Conservation (phyloP, 2,888 invertebrate species). For the Drosophila merina region DNA sequence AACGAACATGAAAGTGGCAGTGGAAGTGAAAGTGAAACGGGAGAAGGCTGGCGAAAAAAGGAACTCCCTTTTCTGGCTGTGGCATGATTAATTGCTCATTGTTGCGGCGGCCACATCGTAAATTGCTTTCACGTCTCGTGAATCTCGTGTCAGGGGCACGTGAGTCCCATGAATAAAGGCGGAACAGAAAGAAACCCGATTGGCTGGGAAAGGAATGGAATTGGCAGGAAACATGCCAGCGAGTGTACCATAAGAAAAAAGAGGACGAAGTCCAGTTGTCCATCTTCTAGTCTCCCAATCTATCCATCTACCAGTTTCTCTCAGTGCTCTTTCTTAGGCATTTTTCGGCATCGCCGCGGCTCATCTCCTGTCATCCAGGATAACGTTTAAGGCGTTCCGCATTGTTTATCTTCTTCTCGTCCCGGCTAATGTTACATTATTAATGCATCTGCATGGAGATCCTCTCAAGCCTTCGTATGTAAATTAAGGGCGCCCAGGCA, state of each 20-base stretch:
- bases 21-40: slow-evolving; percentile 35
- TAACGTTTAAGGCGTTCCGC: slow-evolving; percentile 42
- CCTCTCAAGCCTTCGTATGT: slow-evolving; percentile 33
- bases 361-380: slow-evolving; percentile 38
- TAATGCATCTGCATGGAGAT: slow-evolving; percentile 64
- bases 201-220: slow-evolving; percentile 2
- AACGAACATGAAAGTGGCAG: not conserved
- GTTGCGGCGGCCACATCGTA: slow-evolving; percentile 65
- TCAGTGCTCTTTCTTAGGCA: slow-evolving; percentile 1
- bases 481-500: slow-evolving; percentile 17
- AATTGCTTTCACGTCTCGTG: slow-evolving; percentile 58
- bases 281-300: too few relatives aligned
- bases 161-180: slow-evolving; percentile 51
- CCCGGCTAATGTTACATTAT: slow-evolving; percentile 68
- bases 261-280: too few relatives aligned
- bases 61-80: slow-evolving; percentile 49
- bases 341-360: slow-evolving; percentile 9
- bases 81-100: slow-evolving; percentile 70
- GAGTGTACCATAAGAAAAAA: not conserved
- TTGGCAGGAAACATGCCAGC: not conserved
- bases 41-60: slow-evolving; percentile 6
- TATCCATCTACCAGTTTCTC: not conserved
- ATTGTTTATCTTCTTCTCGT: slow-evolving; percentile 32
- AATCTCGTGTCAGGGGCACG: slow-evolving; percentile 58
- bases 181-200: slow-evolving; percentile 9